Conservation (phyloP, 2,888 invertebrate species). For the Pandemis corylana region DNA sequence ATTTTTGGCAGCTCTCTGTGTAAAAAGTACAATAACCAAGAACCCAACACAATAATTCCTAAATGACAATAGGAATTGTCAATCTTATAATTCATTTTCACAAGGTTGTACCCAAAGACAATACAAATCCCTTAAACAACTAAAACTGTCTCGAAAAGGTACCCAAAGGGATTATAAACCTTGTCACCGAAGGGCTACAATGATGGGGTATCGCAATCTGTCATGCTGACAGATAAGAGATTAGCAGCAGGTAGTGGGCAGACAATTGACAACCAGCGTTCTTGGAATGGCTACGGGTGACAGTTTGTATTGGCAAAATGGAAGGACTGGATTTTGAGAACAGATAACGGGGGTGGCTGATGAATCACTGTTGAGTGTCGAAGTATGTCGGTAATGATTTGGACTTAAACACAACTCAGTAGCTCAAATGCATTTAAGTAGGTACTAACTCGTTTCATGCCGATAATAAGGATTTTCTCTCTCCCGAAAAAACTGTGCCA, state of each 20-base stretch:
- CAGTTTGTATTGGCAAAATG: not conserved
- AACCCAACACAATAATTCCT: not conserved
- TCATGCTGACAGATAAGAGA: constrained; percentile 5
- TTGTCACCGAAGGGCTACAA: constrained; percentile 19
- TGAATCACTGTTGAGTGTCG: not conserved
- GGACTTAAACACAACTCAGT: not conserved
- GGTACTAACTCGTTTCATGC: not conserved
- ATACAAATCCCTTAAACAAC: constrained; percentile 29
- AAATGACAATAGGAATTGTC: not conserved
- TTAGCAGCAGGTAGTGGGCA: constrained; percentile 21
- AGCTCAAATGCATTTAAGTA: not conserved
- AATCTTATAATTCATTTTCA: not conserved
- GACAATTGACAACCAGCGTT: constrained; percentile 23
- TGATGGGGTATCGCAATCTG: constrained; percentile 18
- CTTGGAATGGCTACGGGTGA: constrained; percentile 6
- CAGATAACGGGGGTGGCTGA: not conserved
- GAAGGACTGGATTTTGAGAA: not conserved
- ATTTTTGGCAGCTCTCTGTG: no score
- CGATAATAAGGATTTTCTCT: not conserved
- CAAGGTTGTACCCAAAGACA: not conserved
- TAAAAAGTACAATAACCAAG: no score
- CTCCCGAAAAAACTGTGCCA: not conserved
- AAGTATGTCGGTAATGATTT: not conserved
- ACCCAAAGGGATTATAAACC: constrained; percentile 31
- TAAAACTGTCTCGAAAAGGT: constrained; percentile 38